phyloP scores from a whole-genome alignment of 2,888 invertebrate species.

The Vanessa cardui region DNA sequence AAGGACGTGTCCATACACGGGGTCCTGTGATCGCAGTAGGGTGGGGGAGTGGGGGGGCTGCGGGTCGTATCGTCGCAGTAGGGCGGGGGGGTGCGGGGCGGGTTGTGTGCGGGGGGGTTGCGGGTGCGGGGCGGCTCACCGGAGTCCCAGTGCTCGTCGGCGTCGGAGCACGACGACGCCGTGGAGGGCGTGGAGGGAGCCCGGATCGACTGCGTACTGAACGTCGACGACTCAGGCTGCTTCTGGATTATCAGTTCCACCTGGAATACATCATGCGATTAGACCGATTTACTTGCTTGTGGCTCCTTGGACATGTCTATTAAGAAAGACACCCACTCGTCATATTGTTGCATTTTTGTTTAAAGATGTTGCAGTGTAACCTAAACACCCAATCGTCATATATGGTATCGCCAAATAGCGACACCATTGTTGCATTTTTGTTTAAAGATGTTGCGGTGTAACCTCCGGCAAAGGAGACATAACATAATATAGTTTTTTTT shows the following conservation, averaged over 20 bases:
- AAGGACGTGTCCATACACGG: neutral
- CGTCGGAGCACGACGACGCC: conserved; percentile 63
- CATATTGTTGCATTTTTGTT: too few relatives aligned
- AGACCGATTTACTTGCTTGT: too few relatives aligned
- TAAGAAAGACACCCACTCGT: too few relatives aligned
- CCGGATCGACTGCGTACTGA: conserved; percentile 49
- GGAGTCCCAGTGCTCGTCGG: conserved; percentile 87
- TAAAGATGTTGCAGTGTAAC: too few relatives aligned
- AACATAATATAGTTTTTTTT: too few relatives aligned
- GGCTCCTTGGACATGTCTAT: too few relatives aligned
- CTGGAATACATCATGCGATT: conserved; percentile 55
- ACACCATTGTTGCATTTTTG: too few relatives aligned
- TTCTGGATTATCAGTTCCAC: conserved; percentile 85
- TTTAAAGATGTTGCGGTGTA: too few relatives aligned
- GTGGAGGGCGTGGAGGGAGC: conserved; percentile 49
- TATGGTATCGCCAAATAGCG: too few relatives aligned
- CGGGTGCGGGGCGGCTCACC: conserved; percentile 81
- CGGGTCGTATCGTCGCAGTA: neutral
- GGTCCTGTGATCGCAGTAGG: neutral
- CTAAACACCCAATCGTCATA: too few relatives aligned
- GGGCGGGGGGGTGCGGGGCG: neutral
- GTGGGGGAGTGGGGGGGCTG: neutral
- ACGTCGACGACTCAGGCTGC: conserved; percentile 76
- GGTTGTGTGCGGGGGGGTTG: neutral
- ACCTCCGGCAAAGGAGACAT: too few relatives aligned